Evolutionary conservation across 2,113 vertebrate genomes (phyloP).

Genomic region (Otolemur garnettii): DNA sequence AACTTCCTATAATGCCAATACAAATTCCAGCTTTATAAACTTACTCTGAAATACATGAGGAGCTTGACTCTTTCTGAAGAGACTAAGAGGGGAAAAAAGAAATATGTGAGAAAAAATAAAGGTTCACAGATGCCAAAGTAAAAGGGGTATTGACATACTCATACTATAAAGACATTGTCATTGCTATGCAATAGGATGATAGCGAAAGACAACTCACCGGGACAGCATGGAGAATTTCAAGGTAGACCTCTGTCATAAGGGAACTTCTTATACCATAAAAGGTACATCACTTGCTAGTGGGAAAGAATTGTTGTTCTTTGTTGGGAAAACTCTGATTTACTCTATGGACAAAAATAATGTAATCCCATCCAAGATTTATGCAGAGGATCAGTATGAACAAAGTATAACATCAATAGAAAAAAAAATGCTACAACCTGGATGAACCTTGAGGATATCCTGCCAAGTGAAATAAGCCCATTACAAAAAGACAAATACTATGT

Average conservation of each 20-base stretch:
- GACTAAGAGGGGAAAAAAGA: neutral
- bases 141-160: neutral
- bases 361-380: neutral
- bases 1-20: neutral
- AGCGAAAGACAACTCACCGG: neutral
- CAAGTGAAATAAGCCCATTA: neutral
- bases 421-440: neutral
- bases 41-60: neutral
- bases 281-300: neutral
- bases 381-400: neutral
- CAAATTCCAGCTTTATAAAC: neutral
- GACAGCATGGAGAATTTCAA: neutral
- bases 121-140: neutral
- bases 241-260: neutral
- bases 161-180: neutral
- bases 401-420: neutral
- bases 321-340: neutral
- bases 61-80: neutral
- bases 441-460: neutral
- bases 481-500: neutral
- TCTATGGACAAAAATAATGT: slow-evolving; percentile 19
- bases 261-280: neutral
- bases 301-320: neutral
- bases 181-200: neutral
- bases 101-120: neutral